Conservation (phyloP, 2,888 invertebrate genomes). For the Cryptocheilus praepositus region DNA sequence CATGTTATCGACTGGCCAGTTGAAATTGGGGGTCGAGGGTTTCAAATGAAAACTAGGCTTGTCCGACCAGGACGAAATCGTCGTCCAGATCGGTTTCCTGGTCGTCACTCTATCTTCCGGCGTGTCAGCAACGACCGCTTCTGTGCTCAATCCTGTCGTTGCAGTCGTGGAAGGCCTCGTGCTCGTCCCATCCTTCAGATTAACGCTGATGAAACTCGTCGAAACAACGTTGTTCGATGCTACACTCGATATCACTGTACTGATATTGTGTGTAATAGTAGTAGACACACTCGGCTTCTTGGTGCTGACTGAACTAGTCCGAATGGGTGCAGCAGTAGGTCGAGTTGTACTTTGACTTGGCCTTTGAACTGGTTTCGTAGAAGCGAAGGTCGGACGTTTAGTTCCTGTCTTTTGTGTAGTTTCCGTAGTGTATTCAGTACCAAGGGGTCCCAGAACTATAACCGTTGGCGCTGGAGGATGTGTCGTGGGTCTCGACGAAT, state of each 20-base stretch:
- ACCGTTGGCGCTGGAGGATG: conserved; percentile 78
- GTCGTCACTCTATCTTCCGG: conserved; percentile 42
- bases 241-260: conserved; percentile 66
- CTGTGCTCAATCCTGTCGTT: conserved; percentile 34
- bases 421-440: conserved; percentile 66
- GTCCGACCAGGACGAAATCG: conserved; percentile 61
- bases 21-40: conserved; percentile 49
- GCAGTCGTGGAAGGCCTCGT: conserved; percentile 44
- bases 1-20: conserved; percentile 42
- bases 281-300: conserved; percentile 66
- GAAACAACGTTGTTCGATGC: conserved; percentile 65
- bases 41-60: conserved; percentile 68
- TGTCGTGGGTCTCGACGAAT: conserved; percentile 68
- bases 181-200: conserved; percentile 65
- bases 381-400: conserved; percentile 10
- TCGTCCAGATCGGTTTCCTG: conserved; percentile 64
- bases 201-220: conserved; percentile 70
- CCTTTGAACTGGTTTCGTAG: conserved; percentile 10
- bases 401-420: conserved; percentile 67
- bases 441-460: conserved; percentile 77
- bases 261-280: conserved; percentile 71
- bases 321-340: conserved; percentile 28
- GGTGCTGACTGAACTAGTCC: conserved; percentile 53
- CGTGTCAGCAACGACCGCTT: conserved; percentile 17
- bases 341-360: conserved; percentile 38